phyloP scores from a whole-genome alignment of 2,888 invertebrate genomes.

The Leuctra nigra region DNA sequence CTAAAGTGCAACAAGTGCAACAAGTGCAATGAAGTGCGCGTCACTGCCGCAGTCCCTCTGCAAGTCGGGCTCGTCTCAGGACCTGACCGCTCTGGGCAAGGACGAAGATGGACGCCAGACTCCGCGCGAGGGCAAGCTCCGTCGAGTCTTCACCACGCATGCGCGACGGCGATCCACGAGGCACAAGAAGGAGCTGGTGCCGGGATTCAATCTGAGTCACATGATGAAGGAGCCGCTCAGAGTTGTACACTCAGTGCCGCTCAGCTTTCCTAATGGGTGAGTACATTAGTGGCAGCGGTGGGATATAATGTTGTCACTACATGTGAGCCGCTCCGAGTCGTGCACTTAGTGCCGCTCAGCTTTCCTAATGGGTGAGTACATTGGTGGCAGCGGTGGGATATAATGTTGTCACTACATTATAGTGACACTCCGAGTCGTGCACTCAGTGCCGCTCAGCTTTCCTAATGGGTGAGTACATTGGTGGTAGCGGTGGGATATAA shows the following conservation, averaged over 20 bases:
- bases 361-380: slow-evolving; percentile 37
- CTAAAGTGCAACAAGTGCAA: not conserved
- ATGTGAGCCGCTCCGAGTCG: slow-evolving; percentile 39
- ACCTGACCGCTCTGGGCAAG: slow-evolving; percentile 31
- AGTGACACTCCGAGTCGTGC: too few species aligned
- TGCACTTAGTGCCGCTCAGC: slow-evolving; percentile 39
- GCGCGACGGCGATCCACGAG: slow-evolving; percentile 31
- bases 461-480: too few species aligned
- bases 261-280: slow-evolving; percentile 38
- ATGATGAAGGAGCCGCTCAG: slow-evolving; percentile 40
- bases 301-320: too few species aligned
- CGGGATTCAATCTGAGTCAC: slow-evolving; percentile 36
- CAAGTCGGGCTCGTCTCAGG: slow-evolving; percentile 34
- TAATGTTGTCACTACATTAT: too few species aligned
- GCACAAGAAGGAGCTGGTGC: slow-evolving; percentile 32
- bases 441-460: too few species aligned
- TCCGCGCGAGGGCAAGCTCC: slow-evolving; percentile 34
- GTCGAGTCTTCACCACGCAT: slow-evolving; percentile 39
- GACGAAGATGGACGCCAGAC: slow-evolving; percentile 28
- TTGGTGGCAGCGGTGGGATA: too few species aligned
- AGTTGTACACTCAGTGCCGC: slow-evolving; percentile 39
- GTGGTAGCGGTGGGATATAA: too few species aligned
- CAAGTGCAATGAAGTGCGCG: slow-evolving; percentile 18
- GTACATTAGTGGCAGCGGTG: slow-evolving; percentile 27
- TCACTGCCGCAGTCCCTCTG: slow-evolving; percentile 30